A percentile compares a stretch with the other conserved stretches of the same genome.
phyloP scores from a whole-genome alignment of 2,113 vertebrate genomes.

The Clarias magur region DNA sequence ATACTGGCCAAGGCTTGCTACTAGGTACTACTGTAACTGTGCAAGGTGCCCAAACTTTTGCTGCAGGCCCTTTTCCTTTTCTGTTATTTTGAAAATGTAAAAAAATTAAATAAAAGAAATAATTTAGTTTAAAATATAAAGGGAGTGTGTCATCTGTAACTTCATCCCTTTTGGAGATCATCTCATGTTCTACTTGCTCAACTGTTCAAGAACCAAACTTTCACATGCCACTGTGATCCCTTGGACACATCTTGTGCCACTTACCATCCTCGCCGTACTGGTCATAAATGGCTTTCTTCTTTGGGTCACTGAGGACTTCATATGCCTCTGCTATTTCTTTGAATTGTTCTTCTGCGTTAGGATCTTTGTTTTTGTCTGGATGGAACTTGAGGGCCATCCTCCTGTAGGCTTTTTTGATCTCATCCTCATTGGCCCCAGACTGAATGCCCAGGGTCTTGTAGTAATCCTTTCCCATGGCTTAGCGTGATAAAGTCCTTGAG shows the following conservation, averaged over 20 bases:
- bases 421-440: conserved; percentile 89
- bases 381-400: conserved; percentile 98
- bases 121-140: no score
- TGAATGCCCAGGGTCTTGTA: conserved; percentile 95
- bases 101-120: no score
- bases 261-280: conserved; percentile 98
- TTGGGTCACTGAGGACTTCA: conserved; percentile 96
- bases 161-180: no score
- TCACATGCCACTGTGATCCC: no score
- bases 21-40: no score
- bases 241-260: conserved; percentile 10
- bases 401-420: conserved; percentile 97
- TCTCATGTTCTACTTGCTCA: no score
- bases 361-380: conserved; percentile 96
- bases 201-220: no score
- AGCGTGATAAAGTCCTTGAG: conserved; percentile 49
- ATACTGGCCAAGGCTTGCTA: no score
- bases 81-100: no score
- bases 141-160: no score
- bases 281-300: conserved; percentile 92
- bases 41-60: no score
- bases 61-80: no score
- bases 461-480: conserved; percentile 96
- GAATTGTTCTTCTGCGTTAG: conserved; percentile 92
- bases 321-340: conserved; percentile 98